A percentile compares a stretch with the other conserved stretches of the same genome.
Conservation (phyloP, 2,113 vertebrate genomes). For the Pardalotus punctatus region DNA sequence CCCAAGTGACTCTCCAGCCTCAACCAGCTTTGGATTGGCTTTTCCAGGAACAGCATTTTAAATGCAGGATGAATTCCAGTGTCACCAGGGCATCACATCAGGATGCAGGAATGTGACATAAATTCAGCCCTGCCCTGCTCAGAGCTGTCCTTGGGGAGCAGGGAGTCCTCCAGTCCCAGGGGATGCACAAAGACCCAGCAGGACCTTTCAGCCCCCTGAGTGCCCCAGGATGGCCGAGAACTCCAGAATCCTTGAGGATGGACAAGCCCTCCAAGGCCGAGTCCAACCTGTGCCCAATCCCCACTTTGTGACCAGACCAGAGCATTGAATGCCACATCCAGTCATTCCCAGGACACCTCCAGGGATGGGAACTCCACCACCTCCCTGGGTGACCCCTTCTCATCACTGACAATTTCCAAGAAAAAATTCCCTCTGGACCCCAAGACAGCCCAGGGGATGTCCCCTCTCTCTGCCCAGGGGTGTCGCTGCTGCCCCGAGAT, state of each 20-base stretch:
- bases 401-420: fast-evolving
- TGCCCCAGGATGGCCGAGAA: fast-evolving
- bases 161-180: background rate
- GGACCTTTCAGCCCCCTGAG: background rate
- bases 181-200: fast-evolving
- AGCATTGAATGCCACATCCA: background rate
- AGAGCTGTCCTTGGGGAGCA: fast-evolving
- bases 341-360: background rate
- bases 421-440: background rate
- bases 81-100: too few species aligned
- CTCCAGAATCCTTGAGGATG: fast-evolving
- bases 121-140: background rate
- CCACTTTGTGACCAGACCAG: background rate
- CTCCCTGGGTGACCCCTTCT: background rate
- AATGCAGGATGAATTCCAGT: background rate
- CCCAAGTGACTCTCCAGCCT: background rate
- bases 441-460: background rate
- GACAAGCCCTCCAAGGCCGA: background rate
- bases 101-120: fast-evolving
- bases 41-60: background rate
- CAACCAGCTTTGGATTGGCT: background rate
- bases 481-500: fast-evolving
- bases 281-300: fast-evolving
- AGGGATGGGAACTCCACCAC: background rate
- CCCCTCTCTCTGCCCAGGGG: background rate